Evolutionary conservation across 2,888 invertebrate genomes (phyloP).

Genomic region (Drosophila paramelanica): DNA sequence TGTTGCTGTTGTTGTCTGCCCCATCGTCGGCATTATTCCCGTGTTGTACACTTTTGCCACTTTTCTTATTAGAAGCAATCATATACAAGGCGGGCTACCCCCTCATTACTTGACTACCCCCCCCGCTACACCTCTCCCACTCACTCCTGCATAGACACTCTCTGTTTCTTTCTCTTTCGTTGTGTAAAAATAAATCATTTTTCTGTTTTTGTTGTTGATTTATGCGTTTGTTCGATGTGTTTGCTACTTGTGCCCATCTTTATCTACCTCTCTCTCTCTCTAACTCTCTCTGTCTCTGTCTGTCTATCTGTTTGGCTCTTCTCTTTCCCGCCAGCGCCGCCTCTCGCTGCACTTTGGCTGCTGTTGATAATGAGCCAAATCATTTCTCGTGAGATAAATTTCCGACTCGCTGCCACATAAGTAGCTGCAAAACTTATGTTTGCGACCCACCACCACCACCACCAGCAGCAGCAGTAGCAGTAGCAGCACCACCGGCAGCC

Average conservation of each 20-base stretch:
- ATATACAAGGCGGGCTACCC: constrained; percentile 47
- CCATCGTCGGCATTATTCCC: constrained; percentile 44
- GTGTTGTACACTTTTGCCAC: constrained; percentile 58
- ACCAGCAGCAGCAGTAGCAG: neutral
- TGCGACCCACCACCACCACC: constrained; percentile 51
- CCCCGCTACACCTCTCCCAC: neutral
- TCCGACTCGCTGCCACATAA: constrained; percentile 64
- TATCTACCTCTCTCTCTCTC: constrained; percentile 12
- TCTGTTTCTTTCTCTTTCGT: constrained; percentile 6
- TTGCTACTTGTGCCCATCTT: constrained; percentile 31
- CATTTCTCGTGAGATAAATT: constrained; percentile 80
- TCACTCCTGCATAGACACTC: neutral
- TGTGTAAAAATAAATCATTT: constrained; percentile 78
- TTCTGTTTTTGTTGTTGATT: constrained; percentile 84
- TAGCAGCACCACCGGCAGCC: neutral
- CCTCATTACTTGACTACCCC: constrained; percentile 11
- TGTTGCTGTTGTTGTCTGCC: constrained; percentile 28
- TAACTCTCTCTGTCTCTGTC: neutral
- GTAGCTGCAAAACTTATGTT: constrained; percentile 77
- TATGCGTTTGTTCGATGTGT: constrained; percentile 82
- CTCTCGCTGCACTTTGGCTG: constrained; percentile 69
- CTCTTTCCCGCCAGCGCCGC: constrained; percentile 2
- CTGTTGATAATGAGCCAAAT: constrained; percentile 81
- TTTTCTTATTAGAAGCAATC: constrained; percentile 78
- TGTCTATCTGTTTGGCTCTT: constrained; percentile 6